Percentiles rank a stretch among this genome's conserved stretches.
Evolutionary conservation across 2,888 invertebrate species (phyloP).

Genomic region (Hypselothyrea guttata): DNA sequence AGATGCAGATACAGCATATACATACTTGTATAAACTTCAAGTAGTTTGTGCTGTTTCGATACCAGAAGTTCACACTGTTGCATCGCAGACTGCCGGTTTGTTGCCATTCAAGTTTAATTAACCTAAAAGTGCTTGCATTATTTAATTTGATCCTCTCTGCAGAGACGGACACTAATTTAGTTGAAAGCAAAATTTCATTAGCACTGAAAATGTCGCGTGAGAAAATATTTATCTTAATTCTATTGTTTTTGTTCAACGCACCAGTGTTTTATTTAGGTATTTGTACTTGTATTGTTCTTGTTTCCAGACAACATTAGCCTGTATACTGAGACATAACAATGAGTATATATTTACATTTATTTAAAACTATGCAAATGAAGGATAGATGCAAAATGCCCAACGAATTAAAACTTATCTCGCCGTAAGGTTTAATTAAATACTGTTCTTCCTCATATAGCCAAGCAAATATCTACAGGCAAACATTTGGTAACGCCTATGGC

Average conservation of each 20-base stretch:
- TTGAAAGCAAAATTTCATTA: slow-evolving; percentile 76
- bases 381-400: too few relatives aligned
- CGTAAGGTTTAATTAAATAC: too few relatives aligned
- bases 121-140: slow-evolving; percentile 78
- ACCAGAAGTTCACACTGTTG: slow-evolving; percentile 29
- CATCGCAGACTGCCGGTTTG: slow-evolving; percentile 61
- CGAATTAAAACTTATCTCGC: too few relatives aligned
- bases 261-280: neutral
- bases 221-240: slow-evolving; percentile 73
- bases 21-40: slow-evolving; percentile 30
- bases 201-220: slow-evolving; percentile 70
- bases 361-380: too few relatives aligned
- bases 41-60: slow-evolving; percentile 5
- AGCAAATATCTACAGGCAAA: too few relatives aligned
- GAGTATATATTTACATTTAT: neutral
- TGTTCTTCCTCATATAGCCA: too few relatives aligned
- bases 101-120: slow-evolving; percentile 75
- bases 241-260: slow-evolving; percentile 48
- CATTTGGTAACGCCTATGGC: too few relatives aligned
- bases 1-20: slow-evolving; percentile 18
- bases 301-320: neutral
- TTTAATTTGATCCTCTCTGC: slow-evolving; percentile 69
- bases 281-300: slow-evolving; percentile 14
- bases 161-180: slow-evolving; percentile 62
- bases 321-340: neutral